These are phyloP conservation scores for Caenorhabditis sp. DNA, from an alignment of 2,888 invertebrate species.

Conservation along the genomic window DNA sequence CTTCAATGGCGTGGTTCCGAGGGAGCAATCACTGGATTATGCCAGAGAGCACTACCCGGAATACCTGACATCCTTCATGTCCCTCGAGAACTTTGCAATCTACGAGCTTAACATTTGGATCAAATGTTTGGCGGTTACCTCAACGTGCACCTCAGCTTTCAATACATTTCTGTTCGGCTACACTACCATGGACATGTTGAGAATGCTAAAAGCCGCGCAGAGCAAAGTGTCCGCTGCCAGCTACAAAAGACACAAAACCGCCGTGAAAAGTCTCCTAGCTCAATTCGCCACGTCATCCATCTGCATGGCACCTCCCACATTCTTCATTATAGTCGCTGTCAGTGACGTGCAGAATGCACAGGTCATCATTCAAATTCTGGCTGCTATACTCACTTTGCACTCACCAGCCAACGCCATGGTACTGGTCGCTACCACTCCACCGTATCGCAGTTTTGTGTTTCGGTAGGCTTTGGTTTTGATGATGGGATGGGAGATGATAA, in stretches of 20 bases:
- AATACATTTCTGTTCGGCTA: too few relatives aligned
- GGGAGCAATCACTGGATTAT: neutral
- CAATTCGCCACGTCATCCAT: conserved; percentile 31
- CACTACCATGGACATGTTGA: too few relatives aligned
- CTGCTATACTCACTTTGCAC: neutral
- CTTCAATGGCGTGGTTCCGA: too few relatives aligned
- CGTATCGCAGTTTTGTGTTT: too few relatives aligned
- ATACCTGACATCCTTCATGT: neutral
- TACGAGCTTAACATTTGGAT: neutral
- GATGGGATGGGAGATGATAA: too few relatives aligned
- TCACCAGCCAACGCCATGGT: too few relatives aligned
- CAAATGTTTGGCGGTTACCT: too few relatives aligned
- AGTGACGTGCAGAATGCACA: neutral
- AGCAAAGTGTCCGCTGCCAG: neutral
- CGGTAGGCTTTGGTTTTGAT: too few relatives aligned
- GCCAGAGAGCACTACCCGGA: neutral
- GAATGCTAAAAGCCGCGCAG: too few relatives aligned
- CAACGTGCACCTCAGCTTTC: too few relatives aligned
- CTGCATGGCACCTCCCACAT: conserved; percentile 1
- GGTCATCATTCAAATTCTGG: too few relatives aligned
- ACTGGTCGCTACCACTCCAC: too few relatives aligned
- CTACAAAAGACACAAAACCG: neutral
- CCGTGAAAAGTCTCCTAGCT: conserved; percentile 15
- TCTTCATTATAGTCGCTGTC: neutral
- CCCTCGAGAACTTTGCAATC: neutral